phyloP scores from a whole-genome alignment of 2,797 vertebrate species.

The Sebastes glaucus region DNA sequence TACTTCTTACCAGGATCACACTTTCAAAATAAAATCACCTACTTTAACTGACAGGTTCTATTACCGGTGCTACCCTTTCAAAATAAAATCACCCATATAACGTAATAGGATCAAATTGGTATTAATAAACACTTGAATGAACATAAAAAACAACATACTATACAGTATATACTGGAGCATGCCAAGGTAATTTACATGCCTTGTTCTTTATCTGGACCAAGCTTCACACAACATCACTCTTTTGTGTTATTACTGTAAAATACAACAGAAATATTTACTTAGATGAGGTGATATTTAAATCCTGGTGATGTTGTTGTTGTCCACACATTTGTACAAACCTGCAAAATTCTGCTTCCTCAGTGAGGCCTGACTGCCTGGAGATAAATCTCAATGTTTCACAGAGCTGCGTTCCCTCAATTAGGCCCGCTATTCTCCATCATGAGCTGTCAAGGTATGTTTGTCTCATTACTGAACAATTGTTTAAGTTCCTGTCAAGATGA shows the following conservation, averaged over 20 bases:
- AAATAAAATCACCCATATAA: too few species aligned
- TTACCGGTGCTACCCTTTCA: too few species aligned
- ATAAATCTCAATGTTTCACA: conserved; percentile 64
- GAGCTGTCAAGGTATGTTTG: conserved; percentile 75
- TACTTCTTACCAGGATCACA: too few species aligned
- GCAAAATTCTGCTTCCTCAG: conserved; percentile 26
- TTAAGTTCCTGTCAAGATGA: conserved; percentile 75
- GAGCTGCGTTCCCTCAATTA: conserved; percentile 62
- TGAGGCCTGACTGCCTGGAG: conserved; percentile 36
- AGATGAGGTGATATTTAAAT: conserved; percentile 14
- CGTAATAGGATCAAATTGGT: too few species aligned
- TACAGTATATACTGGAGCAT: too few species aligned
- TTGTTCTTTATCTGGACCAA: neutral
- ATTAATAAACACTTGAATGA: too few species aligned
- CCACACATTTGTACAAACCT: conserved; percentile 14
- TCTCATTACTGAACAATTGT: conserved; percentile 78
- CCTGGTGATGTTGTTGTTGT: conserved; percentile 1
- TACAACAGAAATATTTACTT: conserved; percentile 28
- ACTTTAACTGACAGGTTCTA: too few species aligned
- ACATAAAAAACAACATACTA: too few species aligned
- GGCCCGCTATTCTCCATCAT: conserved; percentile 62
- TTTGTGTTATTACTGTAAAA: conserved; percentile 6
- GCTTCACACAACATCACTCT: neutral
- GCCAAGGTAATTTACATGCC: neutral
- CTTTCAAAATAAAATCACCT: too few species aligned